Evolutionary conservation across 2,113 vertebrate genomes (phyloP), one percentile per base, ranked within the genome.

Genomic region (Cochlearius cochlearius): DNA sequence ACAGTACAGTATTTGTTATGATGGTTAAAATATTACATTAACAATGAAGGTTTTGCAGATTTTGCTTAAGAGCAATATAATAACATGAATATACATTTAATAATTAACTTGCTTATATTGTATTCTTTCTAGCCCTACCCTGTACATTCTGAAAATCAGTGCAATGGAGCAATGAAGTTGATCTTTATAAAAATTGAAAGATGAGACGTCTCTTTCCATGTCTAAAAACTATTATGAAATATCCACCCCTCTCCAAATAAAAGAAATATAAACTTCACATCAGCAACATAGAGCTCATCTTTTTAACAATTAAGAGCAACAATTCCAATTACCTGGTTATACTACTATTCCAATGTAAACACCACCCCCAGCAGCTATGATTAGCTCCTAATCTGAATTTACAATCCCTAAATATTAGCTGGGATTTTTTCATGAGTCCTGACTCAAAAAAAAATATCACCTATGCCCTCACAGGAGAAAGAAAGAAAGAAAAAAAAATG

Each of bases 171-270:
- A 59, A 56, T 26, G 43, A 73, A 47, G 0, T 29, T 53, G 53
- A 55, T 56, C 10, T 92, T 60, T 26, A 43, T 23, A 73, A 89
- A 84, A 92, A 45, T 39, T 49, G 75, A 43, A 45, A n/a, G 1
- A 56, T 32, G 8, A 68, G 12, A 56, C 4, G 8, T 72, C 3
- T 82, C 41, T 53, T 64, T 85, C 16, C 39, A 38, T 32, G 53
- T 4, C 10, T 73, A 79, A 45, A 86, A 94, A 49, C 1, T 29
- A 52, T 25, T 27, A 34, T 5, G 13, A 75, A 78, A 52, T 16
- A 41, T 43, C 29, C 4, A 12, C 1, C 5, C 8, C 14, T 1
- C 15, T 3, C 18, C 2, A 2, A 34, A 7, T 9, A 19, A 21
- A 63, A 38, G 7, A 9, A 45, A 8, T 41, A 27, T 27, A 47